phyloP scores from a whole-genome alignment of 2,888 invertebrate genomes.

The Conus canariensis region DNA sequence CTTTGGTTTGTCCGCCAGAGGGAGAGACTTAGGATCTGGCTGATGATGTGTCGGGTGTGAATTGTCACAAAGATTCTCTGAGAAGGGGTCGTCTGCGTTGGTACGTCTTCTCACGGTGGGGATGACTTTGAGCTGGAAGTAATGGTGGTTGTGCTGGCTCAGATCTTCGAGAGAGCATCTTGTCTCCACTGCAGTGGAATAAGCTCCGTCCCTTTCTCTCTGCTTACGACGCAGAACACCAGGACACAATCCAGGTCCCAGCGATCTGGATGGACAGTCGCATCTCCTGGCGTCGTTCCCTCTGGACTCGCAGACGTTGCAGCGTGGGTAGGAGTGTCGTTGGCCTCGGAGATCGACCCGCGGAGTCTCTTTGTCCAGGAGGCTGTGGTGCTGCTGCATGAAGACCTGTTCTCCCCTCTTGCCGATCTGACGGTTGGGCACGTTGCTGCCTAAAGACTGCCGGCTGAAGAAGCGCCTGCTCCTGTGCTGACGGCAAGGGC shows the following conservation, averaged over 20 bases:
- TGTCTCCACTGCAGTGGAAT: background rate
- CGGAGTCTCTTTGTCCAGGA: background rate
- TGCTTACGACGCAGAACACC: background rate
- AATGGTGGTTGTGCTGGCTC: background rate
- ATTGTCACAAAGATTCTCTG: background rate
- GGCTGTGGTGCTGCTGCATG: background rate
- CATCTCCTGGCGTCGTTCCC: background rate
- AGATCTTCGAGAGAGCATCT: background rate
- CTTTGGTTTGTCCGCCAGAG: background rate
- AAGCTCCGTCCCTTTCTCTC: background rate
- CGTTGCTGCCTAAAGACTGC: background rate
- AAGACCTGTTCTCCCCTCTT: conserved; percentile 76
- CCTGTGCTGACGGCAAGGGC: conserved; percentile 66
- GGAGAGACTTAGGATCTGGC: background rate
- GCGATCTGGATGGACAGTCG: background rate
- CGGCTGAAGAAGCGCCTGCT: background rate
- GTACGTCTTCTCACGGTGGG: background rate
- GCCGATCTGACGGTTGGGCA: background rate
- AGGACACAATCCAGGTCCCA: background rate
- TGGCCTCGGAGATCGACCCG: background rate
- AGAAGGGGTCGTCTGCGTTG: background rate
- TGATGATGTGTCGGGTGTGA: background rate
- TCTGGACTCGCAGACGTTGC: background rate
- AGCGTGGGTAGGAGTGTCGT: background rate
- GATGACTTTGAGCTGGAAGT: background rate